Conservation (phyloP, 2,797 vertebrate genomes). For the Diceros bicornis region DNA sequence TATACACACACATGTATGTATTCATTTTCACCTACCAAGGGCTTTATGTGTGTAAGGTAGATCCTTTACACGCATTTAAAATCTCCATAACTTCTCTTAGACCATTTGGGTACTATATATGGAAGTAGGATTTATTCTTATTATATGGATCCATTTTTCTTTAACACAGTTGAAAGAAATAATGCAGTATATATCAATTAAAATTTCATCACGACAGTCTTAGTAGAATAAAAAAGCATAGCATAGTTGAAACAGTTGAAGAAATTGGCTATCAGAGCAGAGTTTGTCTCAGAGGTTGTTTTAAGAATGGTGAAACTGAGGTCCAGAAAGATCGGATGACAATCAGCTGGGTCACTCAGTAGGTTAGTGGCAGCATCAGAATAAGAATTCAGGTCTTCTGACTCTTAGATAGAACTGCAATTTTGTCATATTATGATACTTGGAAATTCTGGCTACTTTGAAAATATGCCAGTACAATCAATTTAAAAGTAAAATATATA, state of each 20-base stretch:
- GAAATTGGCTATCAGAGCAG: background rate
- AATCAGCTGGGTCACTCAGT: background rate
- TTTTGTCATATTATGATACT: background rate
- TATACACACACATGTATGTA: background rate
- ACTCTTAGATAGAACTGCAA: background rate
- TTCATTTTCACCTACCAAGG: background rate
- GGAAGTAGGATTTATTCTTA: background rate
- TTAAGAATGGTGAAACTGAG: slow-evolving; percentile 44
- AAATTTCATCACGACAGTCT: slow-evolving; percentile 7
- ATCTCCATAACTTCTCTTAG: background rate
- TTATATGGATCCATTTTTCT: background rate
- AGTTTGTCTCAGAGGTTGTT: background rate
- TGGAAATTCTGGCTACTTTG: slow-evolving; percentile 30
- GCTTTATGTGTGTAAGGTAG: background rate
- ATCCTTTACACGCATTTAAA: background rate
- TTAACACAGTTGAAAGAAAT: slow-evolving; percentile 30
- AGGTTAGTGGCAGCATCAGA: background rate
- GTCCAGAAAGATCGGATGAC: background rate
- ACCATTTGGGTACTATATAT: background rate
- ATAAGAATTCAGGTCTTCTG: slow-evolving; percentile 38
- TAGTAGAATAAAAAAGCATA: background rate
- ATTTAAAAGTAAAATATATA: slow-evolving; percentile 33
- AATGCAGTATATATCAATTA: background rate
- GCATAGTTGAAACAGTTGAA: background rate
- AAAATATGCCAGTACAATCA: background rate